Base-by-base conservation (phyloP, 1,140 invertebrate species). In the Cephus cinctus region DNA sequence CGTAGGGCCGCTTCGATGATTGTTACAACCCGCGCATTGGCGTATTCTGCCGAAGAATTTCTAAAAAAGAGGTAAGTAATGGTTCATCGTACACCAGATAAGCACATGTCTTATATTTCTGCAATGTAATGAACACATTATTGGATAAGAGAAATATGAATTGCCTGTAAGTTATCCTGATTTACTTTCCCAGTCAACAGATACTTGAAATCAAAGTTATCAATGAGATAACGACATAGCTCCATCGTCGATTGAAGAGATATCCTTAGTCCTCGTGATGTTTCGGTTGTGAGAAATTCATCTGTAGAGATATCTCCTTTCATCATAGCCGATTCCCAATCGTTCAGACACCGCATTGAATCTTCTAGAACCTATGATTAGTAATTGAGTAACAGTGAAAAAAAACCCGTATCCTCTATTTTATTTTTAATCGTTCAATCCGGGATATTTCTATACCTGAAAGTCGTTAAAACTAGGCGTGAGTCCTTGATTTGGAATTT, bases 41-140 rank as follows among this genome's bases (percentile, higher is more conserved):
- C 56, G 16, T 3, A 61, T 58, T 0, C 44, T 52, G 0, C 59
- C 56, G 30, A 61, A 58, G 49, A 58, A 58, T 52, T 56, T 50
- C 56, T 61, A 25, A 4, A 47, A 47, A 9, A 5, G n/a, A 12
- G 21, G 11, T 21, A 39, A 11, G 8, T 9, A 38, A 38, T 15
- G 11, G 8, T 15, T 19, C 12, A 8, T 38, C 8, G 18, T 8
- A 38, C 8, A 14, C 6, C 6, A 6, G 14, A 12, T 23, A 8
- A 23, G 14, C 12, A 11, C 18, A 41, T 9, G 22, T 12, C 18
- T 15, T 20, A 20, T 5, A 12, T 18, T 20, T 23, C 12, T 23
- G 6, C 18, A 18, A 41, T 4, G 14, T 41, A 5, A 11, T 8
- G 12, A 18, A 18, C 5, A 41, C 6, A 41, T 41, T 16, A 8